Evolutionary conservation across 2,888 invertebrate genomes (phyloP), one percentile per base, ranked within the genome.

Genomic region (Synanthedon myopaeformis): DNA sequence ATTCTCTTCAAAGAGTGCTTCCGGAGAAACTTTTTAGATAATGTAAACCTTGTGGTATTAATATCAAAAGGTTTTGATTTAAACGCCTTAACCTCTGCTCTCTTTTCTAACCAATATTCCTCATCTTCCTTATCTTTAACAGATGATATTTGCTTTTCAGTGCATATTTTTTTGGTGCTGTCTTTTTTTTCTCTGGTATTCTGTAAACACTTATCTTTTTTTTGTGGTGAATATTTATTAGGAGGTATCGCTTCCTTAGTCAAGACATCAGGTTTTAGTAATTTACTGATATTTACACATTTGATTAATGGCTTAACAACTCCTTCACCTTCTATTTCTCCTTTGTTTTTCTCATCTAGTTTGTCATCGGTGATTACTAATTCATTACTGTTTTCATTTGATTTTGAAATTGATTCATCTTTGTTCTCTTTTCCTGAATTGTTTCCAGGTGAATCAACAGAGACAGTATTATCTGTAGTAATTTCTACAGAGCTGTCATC

Each of bases 221-320:
- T 57, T 52, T 54, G 54, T 57, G 56, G 49, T 11, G 49, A 49
- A 49, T 19, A 12, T 49, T 49, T 14, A 8, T 49, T 49, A 49
- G 14, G 12, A 1, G 12, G 23, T 53, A 41, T 52, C 11, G 17
- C 23, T 56, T 55, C 58, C 57, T 41, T 61, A 12, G 54, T 66
- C 17, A 54, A 23, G n/a, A 71, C 41, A 60, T 78, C 68, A 49
- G 80, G 76, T 64, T 78, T 83, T 1, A 85, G 65, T 59, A 87
- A 65, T 63, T 82, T 83, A 51, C 57, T 74, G 28, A 86, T 66
- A 62, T 72, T 82, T 10, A 87, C 80, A 79, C 84, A 84, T 66
- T 85, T 84, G 52, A 87, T 76, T 3, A 77, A 41, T 6, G 80
- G 75, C 59, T 69, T 51, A 52, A 55, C 55, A 19, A 41, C 10